These are phyloP conservation scores for Dysidea cf. avara DNA, from an alignment of 37 sponge, comb jelly and placozoan species.

Conservation along the genomic window DNA sequence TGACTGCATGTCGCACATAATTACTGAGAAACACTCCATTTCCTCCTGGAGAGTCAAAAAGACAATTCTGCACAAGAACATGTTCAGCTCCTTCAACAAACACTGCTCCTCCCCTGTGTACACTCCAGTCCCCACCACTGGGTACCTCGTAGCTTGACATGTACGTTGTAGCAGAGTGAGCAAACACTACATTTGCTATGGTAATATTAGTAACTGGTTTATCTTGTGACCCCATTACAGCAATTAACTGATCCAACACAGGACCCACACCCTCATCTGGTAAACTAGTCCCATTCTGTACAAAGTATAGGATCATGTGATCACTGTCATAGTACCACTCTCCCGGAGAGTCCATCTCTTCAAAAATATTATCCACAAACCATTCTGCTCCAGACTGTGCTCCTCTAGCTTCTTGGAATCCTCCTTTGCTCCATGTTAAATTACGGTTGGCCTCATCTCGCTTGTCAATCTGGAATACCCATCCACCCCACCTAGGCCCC, in stretches of 20 bases:
- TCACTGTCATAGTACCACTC: slow-evolving; percentile 54
- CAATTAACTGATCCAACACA: slow-evolving; percentile 8
- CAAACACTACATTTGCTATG: slow-evolving; percentile 29
- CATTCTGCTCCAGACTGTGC: slow-evolving; percentile 27
- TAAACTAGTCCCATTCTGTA: slow-evolving; percentile 35
- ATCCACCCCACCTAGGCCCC: slow-evolving; percentile 36
- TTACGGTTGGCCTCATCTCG: slow-evolving; percentile 8
- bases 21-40: slow-evolving; percentile 45
- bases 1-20: slow-evolving; percentile 35
- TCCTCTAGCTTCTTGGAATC: slow-evolving; percentile 61
- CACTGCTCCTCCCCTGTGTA: slow-evolving; percentile 49
- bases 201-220: slow-evolving; percentile 23
- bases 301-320: slow-evolving; percentile 27
- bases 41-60: slow-evolving; percentile 53
- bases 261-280: slow-evolving; percentile 35
- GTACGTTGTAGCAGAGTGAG: slow-evolving; percentile 57
- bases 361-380: slow-evolving; percentile 65
- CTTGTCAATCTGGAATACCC: slow-evolving; percentile 41
- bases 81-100: slow-evolving; percentile 41
- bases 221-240: slow-evolving; percentile 7
- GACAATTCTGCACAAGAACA: slow-evolving; percentile 21
- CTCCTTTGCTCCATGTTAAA: slow-evolving; percentile 38
- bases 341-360: slow-evolving; percentile 53
- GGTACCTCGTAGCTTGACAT: slow-evolving; percentile 50
- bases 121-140: slow-evolving; percentile 60